Conservation (phyloP, 2,888 invertebrate species). For the Meloe dianella region DNA sequence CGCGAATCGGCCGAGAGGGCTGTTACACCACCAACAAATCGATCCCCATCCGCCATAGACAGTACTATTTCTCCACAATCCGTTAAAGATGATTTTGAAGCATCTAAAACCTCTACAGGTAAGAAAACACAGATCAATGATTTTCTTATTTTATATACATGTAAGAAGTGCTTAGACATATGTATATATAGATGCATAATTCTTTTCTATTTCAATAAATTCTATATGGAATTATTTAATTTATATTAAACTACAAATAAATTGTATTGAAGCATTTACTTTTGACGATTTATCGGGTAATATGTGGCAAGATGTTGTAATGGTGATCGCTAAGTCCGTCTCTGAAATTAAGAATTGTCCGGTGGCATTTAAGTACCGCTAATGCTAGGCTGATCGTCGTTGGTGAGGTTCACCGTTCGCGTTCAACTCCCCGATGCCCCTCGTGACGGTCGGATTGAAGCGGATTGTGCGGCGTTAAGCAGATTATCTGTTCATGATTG, state of each 20-base stretch:
- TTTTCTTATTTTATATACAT: too few relatives aligned
- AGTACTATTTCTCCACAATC: slow-evolving; percentile 64
- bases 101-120: slow-evolving; percentile 68
- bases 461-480: slow-evolving; percentile 64
- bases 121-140: slow-evolving; percentile 44
- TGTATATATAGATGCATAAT: background rate
- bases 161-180: slow-evolving; percentile 11
- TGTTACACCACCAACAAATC: slow-evolving; percentile 56
- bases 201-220: background rate
- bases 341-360: slow-evolving; percentile 14
- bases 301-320: background rate
- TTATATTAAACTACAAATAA: background rate
- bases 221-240: background rate
- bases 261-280: too few relatives aligned
- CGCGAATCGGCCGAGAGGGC: slow-evolving; percentile 63
- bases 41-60: slow-evolving; percentile 60
- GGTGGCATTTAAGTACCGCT: slow-evolving; percentile 11
- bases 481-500: slow-evolving; percentile 72
- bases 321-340: background rate
- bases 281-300: background rate
- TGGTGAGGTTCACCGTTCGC: slow-evolving; percentile 39
- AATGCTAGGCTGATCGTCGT: slow-evolving; percentile 37
- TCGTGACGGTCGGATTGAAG: slow-evolving; percentile 53
- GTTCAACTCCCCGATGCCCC: slow-evolving; percentile 36
- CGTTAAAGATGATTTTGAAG: slow-evolving; percentile 70